Evolutionary conservation across 2,797 vertebrate species (phyloP), one percentile per base, ranked within the genome.

Genomic region (Eptatretus atami): DNA sequence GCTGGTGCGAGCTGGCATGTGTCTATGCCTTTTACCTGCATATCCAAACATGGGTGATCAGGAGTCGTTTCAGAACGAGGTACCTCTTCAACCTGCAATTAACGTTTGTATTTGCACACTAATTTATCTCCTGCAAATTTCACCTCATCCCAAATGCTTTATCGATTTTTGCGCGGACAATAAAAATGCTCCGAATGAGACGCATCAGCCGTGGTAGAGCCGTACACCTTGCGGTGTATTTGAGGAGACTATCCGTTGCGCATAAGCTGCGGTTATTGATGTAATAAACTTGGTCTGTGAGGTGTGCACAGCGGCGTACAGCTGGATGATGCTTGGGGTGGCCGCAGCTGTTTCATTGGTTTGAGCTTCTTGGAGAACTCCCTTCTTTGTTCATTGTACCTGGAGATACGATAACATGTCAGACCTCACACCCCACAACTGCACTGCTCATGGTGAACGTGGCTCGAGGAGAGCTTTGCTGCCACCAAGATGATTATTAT

Each of bases 191-290:
- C 31, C 3, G 6, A 44, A 44, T 44, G 31, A 8, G 31, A 44
- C 31, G n/a, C 6, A 44, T 44, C n/a, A n/a, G 31, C 31, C 31
- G 6, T 5, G 31, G 31, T n/a, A 44, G 57, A 31, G 64, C 84
- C 84, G 82, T 81, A 95, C 90, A 95, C 90, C 82, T 71, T 80
- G 79, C 53, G 96, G 81, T n/a, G 71, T 90, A 84, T 10, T 84
- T 81, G 65, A 79, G 77, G 70, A 98, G 77, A 71, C 86, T 95
- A n/a, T 73, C 90, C 85, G 10, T 88, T 71, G 69, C 69, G 82
- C 90, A 98, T 96, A 70, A 98, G 76, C 73, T 98, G n/a, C 90
- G 0, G 90, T 98, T 75, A 98, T 80, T 80, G 74, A 98, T 98
- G 78, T 86, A 98, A 98, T 74, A 98, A n/a, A n/a, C n/a, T 78